Evolutionary conservation across 2,888 invertebrate species (phyloP).

Genomic region (Argyra leucocephala): DNA sequence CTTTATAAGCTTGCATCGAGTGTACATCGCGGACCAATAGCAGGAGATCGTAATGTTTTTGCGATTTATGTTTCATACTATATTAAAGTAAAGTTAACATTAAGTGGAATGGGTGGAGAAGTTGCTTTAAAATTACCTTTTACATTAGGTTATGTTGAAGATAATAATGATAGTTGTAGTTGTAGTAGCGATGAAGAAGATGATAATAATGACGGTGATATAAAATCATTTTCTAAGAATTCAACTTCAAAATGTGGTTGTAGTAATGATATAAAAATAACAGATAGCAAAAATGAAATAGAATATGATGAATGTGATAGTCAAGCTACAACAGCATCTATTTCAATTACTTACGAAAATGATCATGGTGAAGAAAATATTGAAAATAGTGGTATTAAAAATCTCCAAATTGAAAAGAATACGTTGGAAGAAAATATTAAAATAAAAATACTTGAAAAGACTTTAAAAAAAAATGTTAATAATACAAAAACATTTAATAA

Average conservation of each 20-base stretch:
- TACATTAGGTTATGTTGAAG: slow-evolving; percentile 53
- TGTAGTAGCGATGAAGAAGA: slow-evolving; percentile 18
- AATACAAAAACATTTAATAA: neutral
- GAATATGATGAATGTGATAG: neutral
- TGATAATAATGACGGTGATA: neutral
- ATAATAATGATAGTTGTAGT: slow-evolving; percentile 12
- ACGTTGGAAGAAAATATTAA: neutral
- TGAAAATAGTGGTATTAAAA: neutral
- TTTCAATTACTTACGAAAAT: neutral
- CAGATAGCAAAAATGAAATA: neutral
- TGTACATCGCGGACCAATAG: slow-evolving; percentile 28
- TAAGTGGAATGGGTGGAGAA: slow-evolving; percentile 68
- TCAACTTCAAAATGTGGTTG: neutral
- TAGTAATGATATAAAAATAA: neutral
- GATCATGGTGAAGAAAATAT: neutral
- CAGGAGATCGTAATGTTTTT: slow-evolving; percentile 55
- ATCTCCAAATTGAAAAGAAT: neutral
- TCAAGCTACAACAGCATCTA: neutral
- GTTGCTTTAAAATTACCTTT: slow-evolving; percentile 67
- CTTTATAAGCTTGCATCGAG: slow-evolving; percentile 30
- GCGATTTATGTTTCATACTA: slow-evolving; percentile 82
- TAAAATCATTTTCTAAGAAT: neutral
- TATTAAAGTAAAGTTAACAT: slow-evolving; percentile 67
- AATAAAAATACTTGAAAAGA: neutral
- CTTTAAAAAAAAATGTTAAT: neutral